Base-by-base conservation (phyloP, 2,113 vertebrate species). In the Montifringilla adamsi region DNA sequence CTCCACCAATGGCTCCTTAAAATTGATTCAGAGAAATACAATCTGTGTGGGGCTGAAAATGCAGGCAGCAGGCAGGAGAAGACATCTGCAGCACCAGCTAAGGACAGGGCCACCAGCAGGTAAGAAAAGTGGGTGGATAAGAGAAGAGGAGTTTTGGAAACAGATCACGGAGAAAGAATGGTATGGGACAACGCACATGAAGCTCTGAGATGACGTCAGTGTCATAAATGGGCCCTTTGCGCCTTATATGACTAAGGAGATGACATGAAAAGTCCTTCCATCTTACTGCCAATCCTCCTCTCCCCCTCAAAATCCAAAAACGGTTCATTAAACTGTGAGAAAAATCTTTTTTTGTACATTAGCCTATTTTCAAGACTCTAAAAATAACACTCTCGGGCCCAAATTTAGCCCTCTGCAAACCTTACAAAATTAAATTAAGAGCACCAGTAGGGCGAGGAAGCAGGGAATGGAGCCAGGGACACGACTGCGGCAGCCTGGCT, bases 331-430 rank as follows among this genome's bases (percentile, higher is more conserved):
- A 92, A 72, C 68, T 78, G 73, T 21, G 39, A 87, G 80, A 87
- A 93, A 96, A 86, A 78, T 70, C 39, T 92, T 87, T 93, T 93
- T 78, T 74, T 63, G 47, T 63, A 78, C 60, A 70, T 55, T 52
- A 94, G 30, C 73, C 86, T 92, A 92, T 89, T 89, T 94, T 84
- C 89, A 92, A 86, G 33, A 47, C 55, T 77, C 84, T 81, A 87
- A 93, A 96, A 95, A 90, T 88, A 94, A 75, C 58, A 69, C 19
- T 47, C 16, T 17, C 31, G 20, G 30, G 31, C 26, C 64, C 73
- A 89, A 41, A 91, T 91, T 84, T 91, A 91, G 68, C 52, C 13
- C 30, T 90, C 73, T 95, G 86, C 60, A 78, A 73, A 84, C 46
- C 35, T 8, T 68, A 59, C 89, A 84, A 84, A 92, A 88, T 27